Base-by-base conservation (phyloP, 2,797 vertebrate species). In the Myotis myotis region DNA sequence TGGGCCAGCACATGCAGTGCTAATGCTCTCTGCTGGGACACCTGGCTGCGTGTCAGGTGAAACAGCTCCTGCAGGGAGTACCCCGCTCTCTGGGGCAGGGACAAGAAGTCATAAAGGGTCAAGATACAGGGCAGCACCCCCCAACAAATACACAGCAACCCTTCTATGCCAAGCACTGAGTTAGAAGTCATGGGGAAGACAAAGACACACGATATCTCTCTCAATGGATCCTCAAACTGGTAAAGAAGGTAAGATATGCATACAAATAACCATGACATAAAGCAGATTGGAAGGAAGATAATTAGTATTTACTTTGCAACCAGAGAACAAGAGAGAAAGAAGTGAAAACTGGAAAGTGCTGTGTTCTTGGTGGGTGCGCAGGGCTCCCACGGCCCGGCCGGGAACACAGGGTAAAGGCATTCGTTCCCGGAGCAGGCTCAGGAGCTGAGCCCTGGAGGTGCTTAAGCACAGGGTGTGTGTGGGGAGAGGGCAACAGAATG, bases 41-140 rank as follows among this genome's bases (percentile, higher is more conserved):
- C 93, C 97, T 99, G 99, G 98, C 99, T 99, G 64, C 99, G 99
- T 85, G 99, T 99, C 96, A 99, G 98, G 96, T 99, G 98, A 98
- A 99, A 99, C 87, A 99, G 99, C 95, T 99, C 99, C 98, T 99
- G 99, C 79, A 99, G 98, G 74, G 99, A 99, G 97, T 99, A 99
- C 93, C 99, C 99, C 90, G 99, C 99, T 96, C 99, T 98, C 99
- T 99, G 97, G 3, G 66, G 82, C 87, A 96, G 51, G 33, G 30
- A 80, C 12, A 55, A 10, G 25, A 92, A 53, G 16, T 96, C 68
- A 94, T 71, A 92, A 70, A 33, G 33, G 82, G 60, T 60, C 60
- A 83, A 71, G 79, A 64, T 4, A 22, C 41, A 82, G 17, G n/a
- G 41, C 17, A 91, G 22, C 57, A 22, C 44, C 36, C 25, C 41